Base-by-base conservation (phyloP, 2,113 vertebrate genomes). In the Lophius piscatorius region DNA sequence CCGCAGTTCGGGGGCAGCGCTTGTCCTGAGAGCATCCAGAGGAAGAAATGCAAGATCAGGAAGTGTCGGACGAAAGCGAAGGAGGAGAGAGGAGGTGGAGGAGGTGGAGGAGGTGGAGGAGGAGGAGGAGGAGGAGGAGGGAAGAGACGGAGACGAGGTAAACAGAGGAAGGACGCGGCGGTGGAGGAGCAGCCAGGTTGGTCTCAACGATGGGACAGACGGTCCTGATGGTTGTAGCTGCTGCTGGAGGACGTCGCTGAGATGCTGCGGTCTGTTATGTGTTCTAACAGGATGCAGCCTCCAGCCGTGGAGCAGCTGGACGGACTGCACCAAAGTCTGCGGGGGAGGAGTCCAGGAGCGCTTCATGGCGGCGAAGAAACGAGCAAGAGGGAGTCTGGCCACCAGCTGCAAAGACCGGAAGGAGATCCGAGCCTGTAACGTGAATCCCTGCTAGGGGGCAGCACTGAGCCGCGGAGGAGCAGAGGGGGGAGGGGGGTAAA, bases 331-430 rank as follows among this genome's bases (percentile, higher is more conserved):
- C 82, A 94, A 94, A n/a, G 76, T 85, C 0, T 99, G 97, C 0
- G 93, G 93, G 6, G 96, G 96, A 11, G 97, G 97, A 18, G 92
- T 95, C 74, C 96, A 99, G 79, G 94, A 98, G 68, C 94, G 94
- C 16, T 91, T 93, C 74, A 95, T 93, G 94, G 83, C 62, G 1
- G 89, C 91, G 9, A 97, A 93, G 92, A 99, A 94, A 87, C 93
- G 92, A 60, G 91, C 91, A 69, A 95, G 94, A 88, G 92, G 86
- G 34, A 68, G 89, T 48, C 88, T 86, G 82, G 85, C 82, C 23
- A 89, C 87, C 44, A 92, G 91, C 81, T 99, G 97, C 76, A 95
- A 94, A 83, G 92, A 95, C 88, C 92, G 92, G 80, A 97, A 92
- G 84, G 96, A 98, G 88, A 92, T 93, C 64, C 93, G 95, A 36